Conservation (phyloP, 2,888 invertebrate genomes). For the Ernsta delagoae region DNA sequence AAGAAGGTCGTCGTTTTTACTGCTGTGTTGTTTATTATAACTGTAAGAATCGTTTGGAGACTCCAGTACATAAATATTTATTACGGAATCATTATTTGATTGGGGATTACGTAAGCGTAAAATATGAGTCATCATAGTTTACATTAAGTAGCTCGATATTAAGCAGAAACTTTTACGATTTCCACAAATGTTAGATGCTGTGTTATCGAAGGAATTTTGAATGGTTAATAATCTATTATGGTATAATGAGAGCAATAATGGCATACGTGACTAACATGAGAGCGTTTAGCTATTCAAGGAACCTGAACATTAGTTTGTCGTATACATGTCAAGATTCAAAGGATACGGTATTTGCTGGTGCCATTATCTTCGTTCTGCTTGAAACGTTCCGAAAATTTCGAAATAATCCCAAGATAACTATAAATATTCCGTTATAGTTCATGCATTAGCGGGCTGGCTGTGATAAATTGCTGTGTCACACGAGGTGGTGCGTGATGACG, state of each 20-base stretch:
- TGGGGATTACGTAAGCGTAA: not conserved
- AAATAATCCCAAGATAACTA: not conserved
- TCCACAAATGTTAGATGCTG: not conserved
- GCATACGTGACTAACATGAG: too few relatives aligned
- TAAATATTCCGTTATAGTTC: not conserved
- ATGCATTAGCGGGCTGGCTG: not conserved
- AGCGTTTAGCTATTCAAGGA: too few relatives aligned
- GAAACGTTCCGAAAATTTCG: not conserved
- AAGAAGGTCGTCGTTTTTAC: constrained; percentile 9
- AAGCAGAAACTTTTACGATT: too few relatives aligned
- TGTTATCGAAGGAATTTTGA: not conserved
- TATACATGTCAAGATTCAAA: too few relatives aligned
- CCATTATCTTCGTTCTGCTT: not conserved
- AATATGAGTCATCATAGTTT: constrained; percentile 5
- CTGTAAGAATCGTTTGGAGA: not conserved
- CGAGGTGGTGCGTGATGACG: constrained; percentile 6
- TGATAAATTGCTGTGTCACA: not conserved
- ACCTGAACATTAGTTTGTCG: too few relatives aligned
- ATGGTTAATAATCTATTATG: not conserved
- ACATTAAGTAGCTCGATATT: not conserved
- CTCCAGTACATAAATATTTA: not conserved
- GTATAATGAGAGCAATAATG: too few relatives aligned
- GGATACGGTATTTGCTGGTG: too few relatives aligned
- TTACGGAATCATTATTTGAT: not conserved
- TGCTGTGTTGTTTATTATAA: not conserved